phyloP scores from a whole-genome alignment of 2,888 invertebrate species.

The Leistus spinibarbis region DNA sequence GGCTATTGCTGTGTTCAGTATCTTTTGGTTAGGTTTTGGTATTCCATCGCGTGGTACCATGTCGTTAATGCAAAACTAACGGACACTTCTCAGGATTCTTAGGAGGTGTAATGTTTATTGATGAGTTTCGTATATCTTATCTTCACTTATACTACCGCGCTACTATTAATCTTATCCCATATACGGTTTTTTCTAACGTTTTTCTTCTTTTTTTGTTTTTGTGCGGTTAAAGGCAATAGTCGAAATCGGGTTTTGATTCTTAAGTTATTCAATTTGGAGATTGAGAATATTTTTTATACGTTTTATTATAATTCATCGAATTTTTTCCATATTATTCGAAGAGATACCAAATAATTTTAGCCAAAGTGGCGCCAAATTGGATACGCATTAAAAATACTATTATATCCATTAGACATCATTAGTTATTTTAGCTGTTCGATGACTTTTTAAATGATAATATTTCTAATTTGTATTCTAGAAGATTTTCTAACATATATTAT shows the following conservation, averaged over 20 bases:
- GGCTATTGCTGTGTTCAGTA: not conserved
- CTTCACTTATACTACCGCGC: not conserved
- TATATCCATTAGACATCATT: no score
- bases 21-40: not conserved
- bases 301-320: not conserved
- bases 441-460: no score
- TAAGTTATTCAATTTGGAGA: not conserved
- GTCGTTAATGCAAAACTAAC: not conserved
- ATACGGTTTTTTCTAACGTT: not conserved
- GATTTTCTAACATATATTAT: no score
- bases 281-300: not conserved
- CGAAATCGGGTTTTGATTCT: not conserved
- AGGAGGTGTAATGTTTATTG: not conserved
- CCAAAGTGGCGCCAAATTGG: no score
- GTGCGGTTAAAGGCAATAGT: not conserved
- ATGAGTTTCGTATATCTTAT: not conserved
- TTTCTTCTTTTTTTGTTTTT: no score
- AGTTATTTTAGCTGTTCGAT: no score
- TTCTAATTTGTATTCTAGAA: no score
- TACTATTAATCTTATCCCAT: not conserved
- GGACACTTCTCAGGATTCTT: not conserved
- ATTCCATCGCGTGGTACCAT: not conserved
- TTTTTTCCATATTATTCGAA: no score
- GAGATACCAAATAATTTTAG: no score
- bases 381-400: no score